Evolutionary conservation across 2,113 vertebrate species (phyloP), one percentile per base, ranked within the genome.

Genomic region (Poeciliopsis retropinna): DNA sequence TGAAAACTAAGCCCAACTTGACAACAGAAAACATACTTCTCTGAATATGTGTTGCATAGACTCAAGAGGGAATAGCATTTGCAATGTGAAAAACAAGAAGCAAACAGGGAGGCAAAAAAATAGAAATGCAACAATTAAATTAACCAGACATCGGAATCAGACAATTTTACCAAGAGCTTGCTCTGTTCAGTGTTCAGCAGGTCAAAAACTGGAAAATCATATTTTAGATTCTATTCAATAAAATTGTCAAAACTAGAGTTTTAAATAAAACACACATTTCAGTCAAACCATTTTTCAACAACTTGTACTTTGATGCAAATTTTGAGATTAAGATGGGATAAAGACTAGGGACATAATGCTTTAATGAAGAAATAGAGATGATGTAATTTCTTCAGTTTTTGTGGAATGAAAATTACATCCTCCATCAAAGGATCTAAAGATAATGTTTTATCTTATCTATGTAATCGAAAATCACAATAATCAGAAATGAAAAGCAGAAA

Each of bases 11-110:
- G 67, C 85, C 78, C 69, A 81, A 83, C n/a, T 90, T 82, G 88
- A 85, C 87, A 91, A 90, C 87, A 90, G 86, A 86, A 92, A 90
- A 73, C 87, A 51, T 87, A 84, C 51, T 78, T 79, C n/a, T 41
- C 68, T 62, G 75, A 84, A 82, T 30, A 39, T 60, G 73, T 29
- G 70, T 54, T 70, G 7, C 39, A 68, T 27, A 84, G 65, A 75
- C 64, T 60, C 69, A 72, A 65, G 60, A 64, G 29, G 47, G 65
- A 64, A 68, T 60, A 68, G 82, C 79, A 70, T 80, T 64, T 79
- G 80, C 72, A 66, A 31, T 60, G 54, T 15, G 51, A 79, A 41
- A 71, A 27, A 63, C 39, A 72, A 62, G 79, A 83, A 62, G 79
- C 72, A 74, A 65, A 69, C 70, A 31, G 65, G 76, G 72, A 37